Evolutionary conservation across 2,113 vertebrate genomes (phyloP), one percentile per base, ranked within the genome.

Genomic region (Peucedramus taeniatus): DNA sequence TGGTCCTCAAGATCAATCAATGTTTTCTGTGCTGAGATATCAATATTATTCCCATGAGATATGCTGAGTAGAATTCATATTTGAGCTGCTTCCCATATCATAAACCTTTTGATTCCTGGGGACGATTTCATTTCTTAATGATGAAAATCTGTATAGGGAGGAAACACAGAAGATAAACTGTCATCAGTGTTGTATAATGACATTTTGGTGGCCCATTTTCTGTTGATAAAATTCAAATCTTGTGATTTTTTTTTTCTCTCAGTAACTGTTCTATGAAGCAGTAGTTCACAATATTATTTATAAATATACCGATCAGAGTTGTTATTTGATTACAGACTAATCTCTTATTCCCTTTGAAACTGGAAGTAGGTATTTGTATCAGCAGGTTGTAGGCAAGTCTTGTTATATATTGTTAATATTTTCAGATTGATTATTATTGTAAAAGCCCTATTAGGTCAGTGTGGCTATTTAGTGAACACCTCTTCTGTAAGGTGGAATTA

Each of bases 321-420:
- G 24, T 79, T 91, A 45, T 90, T 90, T 97, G 60, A 77, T 89
- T 83, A 93, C 89, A 72, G 39, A 49, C 45, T 94, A 64, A 83
- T 93, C 26, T 96, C 39, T 72, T 30, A 92, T 93, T 96, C 85
- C 21, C 68, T 95, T 95, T 95, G 82, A 94, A 93, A 87, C 42
- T 87, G 59, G 45, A 87, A 89, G 42, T 44, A 96, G 93, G 42
- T 76, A 68, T 30, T 56, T 94, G 10, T 87, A 40, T 74, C 66
- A 91, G 53, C 64, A 71, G 63, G 60, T 59, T 86, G 42, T 85
- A 56, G 71, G 45, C 57, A 57, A 57, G 37, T 81, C 49, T 83
- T 87, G 8, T 75, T 65, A n/a, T 69, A 31, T 70, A 26, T 39
- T 81, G 10, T 56, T 93, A 56, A 40, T 68, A 54, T 59, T 94